Percentiles rank a stretch among this genome's conserved stretches.
Conservation (phyloP, 53 echinoderm and acorn worm species). For the Mesocentrotus franciscanus region DNA sequence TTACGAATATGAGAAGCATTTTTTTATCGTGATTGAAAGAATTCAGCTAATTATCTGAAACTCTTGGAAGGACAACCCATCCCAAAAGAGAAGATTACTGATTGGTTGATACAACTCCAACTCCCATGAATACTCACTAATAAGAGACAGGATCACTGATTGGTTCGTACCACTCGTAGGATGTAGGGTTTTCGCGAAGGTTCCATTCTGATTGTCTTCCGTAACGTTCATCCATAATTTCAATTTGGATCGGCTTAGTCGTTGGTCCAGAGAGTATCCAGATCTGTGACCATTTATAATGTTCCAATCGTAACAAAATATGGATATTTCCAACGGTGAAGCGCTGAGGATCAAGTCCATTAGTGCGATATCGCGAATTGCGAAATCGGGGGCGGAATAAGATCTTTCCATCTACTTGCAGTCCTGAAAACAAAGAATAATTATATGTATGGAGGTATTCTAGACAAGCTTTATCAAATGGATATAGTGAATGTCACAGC, state of each 20-base stretch:
- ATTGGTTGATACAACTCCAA: background rate
- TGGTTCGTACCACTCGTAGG: conserved; percentile 38
- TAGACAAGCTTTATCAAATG: too few relatives aligned
- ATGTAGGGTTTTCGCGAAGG: background rate
- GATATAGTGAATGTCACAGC: too few relatives aligned
- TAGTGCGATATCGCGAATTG: background rate
- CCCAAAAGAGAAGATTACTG: background rate
- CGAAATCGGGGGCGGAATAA: background rate
- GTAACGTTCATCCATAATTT: background rate
- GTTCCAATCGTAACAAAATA: background rate
- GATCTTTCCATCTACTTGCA: background rate
- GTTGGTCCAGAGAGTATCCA: conserved; percentile 35
- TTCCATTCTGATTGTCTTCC: too few relatives aligned
- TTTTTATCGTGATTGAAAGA: too few relatives aligned
- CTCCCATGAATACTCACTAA: background rate
- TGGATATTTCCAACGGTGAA: background rate
- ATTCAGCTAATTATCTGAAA: too few relatives aligned
- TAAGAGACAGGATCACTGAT: conserved; percentile 15
- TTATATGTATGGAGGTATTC: background rate
- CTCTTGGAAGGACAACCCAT: too few relatives aligned
- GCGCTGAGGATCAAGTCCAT: background rate
- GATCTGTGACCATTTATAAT: background rate
- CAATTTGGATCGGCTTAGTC: background rate
- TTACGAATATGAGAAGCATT: too few relatives aligned
- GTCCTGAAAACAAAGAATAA: background rate